Conservation (phyloP, 2,113 vertebrate genomes). For the Rousettus leschenaultii region DNA sequence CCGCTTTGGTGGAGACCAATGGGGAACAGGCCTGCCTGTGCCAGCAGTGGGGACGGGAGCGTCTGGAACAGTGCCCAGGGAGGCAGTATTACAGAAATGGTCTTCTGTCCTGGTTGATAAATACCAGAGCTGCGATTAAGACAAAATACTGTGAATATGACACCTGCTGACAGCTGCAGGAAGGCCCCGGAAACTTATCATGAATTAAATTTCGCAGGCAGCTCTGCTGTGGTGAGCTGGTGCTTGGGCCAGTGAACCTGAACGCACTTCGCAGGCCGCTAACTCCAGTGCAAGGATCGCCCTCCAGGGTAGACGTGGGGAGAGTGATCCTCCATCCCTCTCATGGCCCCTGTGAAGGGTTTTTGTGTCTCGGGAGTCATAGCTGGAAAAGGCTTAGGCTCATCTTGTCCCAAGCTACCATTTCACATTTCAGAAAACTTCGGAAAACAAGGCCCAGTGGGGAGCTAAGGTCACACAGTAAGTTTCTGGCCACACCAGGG, state of each 20-base stretch:
- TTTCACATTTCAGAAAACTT: not conserved
- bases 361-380: not conserved
- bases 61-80: not conserved
- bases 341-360: not conserved
- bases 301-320: too few species aligned
- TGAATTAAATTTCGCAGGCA: constrained; percentile 37
- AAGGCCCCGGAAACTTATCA: constrained; percentile 27
- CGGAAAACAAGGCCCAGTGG: not conserved
- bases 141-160: constrained; percentile 41
- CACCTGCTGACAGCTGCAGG: constrained; percentile 50
- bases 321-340: not conserved
- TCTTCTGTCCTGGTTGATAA: constrained; percentile 41
- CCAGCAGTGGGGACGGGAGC: not conserved
- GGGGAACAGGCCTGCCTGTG: not conserved
- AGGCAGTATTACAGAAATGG: constrained; percentile 10
- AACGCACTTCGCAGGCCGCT: not conserved
- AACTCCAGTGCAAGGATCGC: not conserved
- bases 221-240: not conserved
- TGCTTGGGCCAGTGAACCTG: not conserved
- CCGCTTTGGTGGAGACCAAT: rapidly evolving
- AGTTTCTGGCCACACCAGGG: not conserved
- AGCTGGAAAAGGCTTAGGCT: not conserved
- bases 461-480: not conserved
- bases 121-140: constrained; percentile 59
- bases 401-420: not conserved